Base-by-base conservation (phyloP, 53 echinoderm and acorn worm genomes). In the Paelopatides confundens region DNA sequence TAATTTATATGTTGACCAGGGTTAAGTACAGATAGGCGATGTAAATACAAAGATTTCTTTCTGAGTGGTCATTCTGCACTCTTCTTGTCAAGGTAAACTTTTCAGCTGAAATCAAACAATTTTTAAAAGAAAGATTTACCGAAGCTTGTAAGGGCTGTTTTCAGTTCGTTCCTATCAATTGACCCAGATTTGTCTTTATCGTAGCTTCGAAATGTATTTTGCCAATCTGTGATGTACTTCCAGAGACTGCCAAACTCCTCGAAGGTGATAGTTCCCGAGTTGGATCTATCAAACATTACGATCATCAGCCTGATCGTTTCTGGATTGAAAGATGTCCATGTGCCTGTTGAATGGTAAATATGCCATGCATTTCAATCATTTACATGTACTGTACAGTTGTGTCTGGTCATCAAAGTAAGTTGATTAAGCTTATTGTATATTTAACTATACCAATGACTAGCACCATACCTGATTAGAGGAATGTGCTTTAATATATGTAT, bases 181-280 rank as follows among this genome's bases (percentile, higher is more conserved):
- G 85, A 71, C 67, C 99, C 99, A n/a, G 99, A 99, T 65, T 93
- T 93, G 88, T 99, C 99, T 31, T 90, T 91, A 77, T 99, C 99
- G 43, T 95, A 99, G 50, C 88, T 83, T 30, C 95, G 68, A 82
- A 99, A 99, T 21, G 99, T 96, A 0, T 36, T 86, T 90, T 99
- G 99, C 99, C 99, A 99, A 87, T 99, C 95, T 27, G 95, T 95
- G 66, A 99, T 94, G 84, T 99, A 99, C 82, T 96, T 99, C 99
- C 99, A 99, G 29, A 99, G 82, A 3, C 92, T 74, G 13, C 99
- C 99, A 95, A 99, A 99, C 87, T 99, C 99, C 63, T 99, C 94
- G 83, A 99, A 99, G 89, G 89, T 95, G 51, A 99, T 99, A 5
- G 92, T 96, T 0, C 95, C 99, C 5, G 76, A 89, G 52, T 93